Conservation (phyloP, 2,113 vertebrate species). For the Meleagris gallopavo region DNA sequence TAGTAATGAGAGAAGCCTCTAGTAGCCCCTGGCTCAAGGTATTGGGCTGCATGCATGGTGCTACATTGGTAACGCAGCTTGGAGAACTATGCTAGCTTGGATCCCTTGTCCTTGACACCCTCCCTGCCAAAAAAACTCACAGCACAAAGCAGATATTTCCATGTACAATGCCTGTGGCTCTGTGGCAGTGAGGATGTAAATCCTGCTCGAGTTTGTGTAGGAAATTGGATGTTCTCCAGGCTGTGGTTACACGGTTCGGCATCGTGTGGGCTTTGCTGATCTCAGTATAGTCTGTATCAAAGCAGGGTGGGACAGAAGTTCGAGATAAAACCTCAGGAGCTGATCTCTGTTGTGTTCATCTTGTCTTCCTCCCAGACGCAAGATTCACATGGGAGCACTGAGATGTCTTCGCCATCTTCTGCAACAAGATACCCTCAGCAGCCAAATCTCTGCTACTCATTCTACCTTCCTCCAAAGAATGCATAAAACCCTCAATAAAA, state of each 20-base stretch:
- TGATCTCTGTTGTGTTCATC: not conserved
- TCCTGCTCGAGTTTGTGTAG: not conserved
- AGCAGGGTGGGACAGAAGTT: not conserved
- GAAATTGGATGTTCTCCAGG: not conserved
- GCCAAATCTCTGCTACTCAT: not conserved
- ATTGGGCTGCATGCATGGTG: no score
- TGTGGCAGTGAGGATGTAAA: rapidly evolving
- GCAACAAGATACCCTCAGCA: not conserved
- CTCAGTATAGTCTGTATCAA: not conserved
- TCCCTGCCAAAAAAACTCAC: not conserved
- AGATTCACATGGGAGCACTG: not conserved
- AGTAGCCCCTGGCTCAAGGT: no score
- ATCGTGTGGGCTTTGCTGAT: not conserved
- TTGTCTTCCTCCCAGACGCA: not conserved
- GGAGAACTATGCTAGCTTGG: not conserved
- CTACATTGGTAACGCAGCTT: no score
- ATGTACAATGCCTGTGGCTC: not conserved
- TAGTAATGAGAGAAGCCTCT: no score
- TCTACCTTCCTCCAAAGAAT: not conserved
- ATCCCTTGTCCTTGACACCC: not conserved
- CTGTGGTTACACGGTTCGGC: not conserved
- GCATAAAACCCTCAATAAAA: not conserved
- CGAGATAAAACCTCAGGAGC: not conserved
- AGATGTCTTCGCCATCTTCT: not conserved
- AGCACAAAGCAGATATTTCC: not conserved